phyloP scores from a whole-genome alignment of 2,797 vertebrate genomes.

The Hemitrygon akajei region DNA sequence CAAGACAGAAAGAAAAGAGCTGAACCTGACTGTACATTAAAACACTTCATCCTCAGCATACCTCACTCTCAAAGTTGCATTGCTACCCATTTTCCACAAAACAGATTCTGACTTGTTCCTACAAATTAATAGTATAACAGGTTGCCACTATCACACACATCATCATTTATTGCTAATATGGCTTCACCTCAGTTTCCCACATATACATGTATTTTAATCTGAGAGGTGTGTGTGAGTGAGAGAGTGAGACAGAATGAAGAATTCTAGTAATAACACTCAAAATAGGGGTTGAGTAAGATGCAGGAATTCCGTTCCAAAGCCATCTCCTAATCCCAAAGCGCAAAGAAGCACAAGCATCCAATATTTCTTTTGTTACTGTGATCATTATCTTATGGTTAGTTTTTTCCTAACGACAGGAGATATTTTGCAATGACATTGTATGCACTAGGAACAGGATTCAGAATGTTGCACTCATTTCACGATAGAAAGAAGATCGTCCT shows the following conservation, averaged over 20 bases:
- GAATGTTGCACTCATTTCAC: neutral
- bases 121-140: too few relatives aligned
- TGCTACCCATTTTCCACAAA: neutral
- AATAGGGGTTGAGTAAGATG: too few relatives aligned
- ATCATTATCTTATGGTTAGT: neutral
- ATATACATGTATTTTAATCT: too few relatives aligned
- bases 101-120: too few relatives aligned
- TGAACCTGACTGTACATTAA: neutral
- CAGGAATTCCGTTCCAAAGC: neutral
- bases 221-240: too few relatives aligned
- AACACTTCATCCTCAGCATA: neutral
- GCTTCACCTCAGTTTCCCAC: too few relatives aligned
- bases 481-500: neutral
- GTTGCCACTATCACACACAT: too few relatives aligned
- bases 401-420: neutral
- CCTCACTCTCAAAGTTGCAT: neutral
- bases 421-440: neutral
- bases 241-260: too few relatives aligned
- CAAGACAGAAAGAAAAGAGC: neutral
- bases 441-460: neutral
- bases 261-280: too few relatives aligned
- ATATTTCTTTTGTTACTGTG: neutral
- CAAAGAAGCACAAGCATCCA: neutral
- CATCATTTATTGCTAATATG: too few relatives aligned
- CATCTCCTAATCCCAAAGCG: neutral